Base-by-base conservation (phyloP, 1,140 invertebrate species). In the Mercenaria mercenaria region DNA sequence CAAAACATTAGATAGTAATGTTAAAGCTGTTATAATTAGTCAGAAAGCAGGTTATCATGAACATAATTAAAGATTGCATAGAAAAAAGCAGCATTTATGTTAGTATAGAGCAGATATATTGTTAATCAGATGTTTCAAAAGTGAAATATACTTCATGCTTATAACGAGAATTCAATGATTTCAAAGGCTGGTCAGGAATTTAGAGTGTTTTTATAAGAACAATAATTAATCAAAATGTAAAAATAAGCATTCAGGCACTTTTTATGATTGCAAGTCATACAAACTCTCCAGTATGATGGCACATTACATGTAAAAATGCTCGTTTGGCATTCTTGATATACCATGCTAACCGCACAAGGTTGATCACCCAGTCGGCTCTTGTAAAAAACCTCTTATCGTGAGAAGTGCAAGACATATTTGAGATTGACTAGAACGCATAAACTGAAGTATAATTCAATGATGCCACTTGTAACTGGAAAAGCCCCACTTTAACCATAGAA, bases 91-190 rank as follows among this genome's bases (percentile, higher is more conserved):
- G 29, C 59, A 64, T 23, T n/a, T 64, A 2, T 29, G 59, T 64
- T 64, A 64, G 59, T 1, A n/a, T 29, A 4, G 29, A 64, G 59
- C 59, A 64, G 59, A 64, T 64, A 64, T 29, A 29, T 29, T 29
- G 59, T 64, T 64, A 64, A 64, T 64, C 1, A 72, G 67, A 72
- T 72, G 67, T 37, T 18, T 72, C 67, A 72, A 72, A 72, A 72
- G 67, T 72, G 67, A 72, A 72, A 72, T 72, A 72, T 72, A 72
- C 18, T 72, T 39, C 67, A 72, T 72, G 67, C 67, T 72, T 37
- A 13, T 18, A 23, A 41, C 4, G 18, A 72, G 13, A 29, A 64
- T 39, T 3, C 32, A 39, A 37, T 72, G 26, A 37, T 67, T 32
- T 32, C 61, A 4, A 67, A 67, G 2, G 37, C 20, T 39, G 32